Evolutionary conservation across 2,113 vertebrate genomes (phyloP).

Genomic region (Equus przewalskii): DNA sequence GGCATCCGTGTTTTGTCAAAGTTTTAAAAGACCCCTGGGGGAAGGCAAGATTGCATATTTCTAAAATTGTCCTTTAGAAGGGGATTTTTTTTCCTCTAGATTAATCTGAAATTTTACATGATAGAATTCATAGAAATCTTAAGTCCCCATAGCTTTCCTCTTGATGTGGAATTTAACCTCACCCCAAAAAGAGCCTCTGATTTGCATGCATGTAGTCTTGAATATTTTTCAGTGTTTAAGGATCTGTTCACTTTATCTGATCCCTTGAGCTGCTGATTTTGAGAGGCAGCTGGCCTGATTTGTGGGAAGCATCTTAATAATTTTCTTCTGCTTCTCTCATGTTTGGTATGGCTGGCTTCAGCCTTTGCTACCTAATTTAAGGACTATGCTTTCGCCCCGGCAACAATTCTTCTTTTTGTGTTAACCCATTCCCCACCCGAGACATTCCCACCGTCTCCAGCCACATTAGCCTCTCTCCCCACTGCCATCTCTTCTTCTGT

Average conservation of each 20-base stretch:
- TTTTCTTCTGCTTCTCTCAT: neutral
- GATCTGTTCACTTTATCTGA: neutral
- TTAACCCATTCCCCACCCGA: neutral
- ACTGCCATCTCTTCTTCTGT: neutral
- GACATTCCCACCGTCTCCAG: fast-evolving
- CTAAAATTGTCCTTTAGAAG: neutral
- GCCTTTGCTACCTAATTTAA: neutral
- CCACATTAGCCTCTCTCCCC: neutral
- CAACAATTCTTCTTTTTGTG: neutral
- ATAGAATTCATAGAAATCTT: neutral
- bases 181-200: neutral
- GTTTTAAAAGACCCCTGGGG: neutral
- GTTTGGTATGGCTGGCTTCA: neutral
- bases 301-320: neutral
- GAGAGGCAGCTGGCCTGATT: neutral
- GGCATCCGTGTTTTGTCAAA: neutral
- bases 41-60: neutral
- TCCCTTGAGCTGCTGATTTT: neutral
- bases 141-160: neutral
- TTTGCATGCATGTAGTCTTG: neutral
- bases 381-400: neutral
- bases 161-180: neutral
- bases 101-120: slow-evolving; percentile 13
- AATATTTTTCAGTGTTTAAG: neutral
- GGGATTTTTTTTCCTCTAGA: neutral